Evolutionary conservation across 2,888 invertebrate species (phyloP).

Genomic region (Mesorhabditis belari): DNA sequence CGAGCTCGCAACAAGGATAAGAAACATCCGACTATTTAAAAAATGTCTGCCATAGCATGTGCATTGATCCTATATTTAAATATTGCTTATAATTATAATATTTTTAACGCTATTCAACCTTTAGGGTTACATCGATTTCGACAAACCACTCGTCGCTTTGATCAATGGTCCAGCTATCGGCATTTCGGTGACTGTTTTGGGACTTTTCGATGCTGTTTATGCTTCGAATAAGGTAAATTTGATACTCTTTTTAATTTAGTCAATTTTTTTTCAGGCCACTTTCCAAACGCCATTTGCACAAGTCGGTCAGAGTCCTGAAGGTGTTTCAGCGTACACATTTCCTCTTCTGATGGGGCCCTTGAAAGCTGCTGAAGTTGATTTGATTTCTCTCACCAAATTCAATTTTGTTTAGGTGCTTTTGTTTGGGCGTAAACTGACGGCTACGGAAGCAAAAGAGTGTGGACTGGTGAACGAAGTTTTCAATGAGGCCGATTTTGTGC

Average conservation of each 20-base stretch:
- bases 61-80: not conserved
- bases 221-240: slow-evolving; percentile 65
- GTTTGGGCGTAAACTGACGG: slow-evolving; percentile 72
- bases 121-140: slow-evolving; percentile 71
- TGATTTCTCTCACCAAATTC: not conserved
- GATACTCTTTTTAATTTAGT: not conserved
- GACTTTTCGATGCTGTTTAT: slow-evolving; percentile 80
- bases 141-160: slow-evolving; percentile 77
- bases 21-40: not conserved
- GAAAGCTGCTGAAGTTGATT: slow-evolving; percentile 59
- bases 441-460: slow-evolving; percentile 70
- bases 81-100: not conserved
- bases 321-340: slow-evolving; percentile 77
- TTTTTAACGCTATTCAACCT: not conserved
- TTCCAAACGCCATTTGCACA: slow-evolving; percentile 80
- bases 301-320: slow-evolving; percentile 80
- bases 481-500: not conserved
- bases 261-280: slow-evolving; percentile 64
- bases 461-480: slow-evolving; percentile 72
- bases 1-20: too few relatives aligned
- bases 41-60: too few relatives aligned
- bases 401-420: slow-evolving; percentile 57
- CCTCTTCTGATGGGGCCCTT: slow-evolving; percentile 75
- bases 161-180: slow-evolving; percentile 93
- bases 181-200: slow-evolving; percentile 75